phyloP scores from a whole-genome alignment of 2,113 vertebrate species.

The Tachysurus vachellii region DNA sequence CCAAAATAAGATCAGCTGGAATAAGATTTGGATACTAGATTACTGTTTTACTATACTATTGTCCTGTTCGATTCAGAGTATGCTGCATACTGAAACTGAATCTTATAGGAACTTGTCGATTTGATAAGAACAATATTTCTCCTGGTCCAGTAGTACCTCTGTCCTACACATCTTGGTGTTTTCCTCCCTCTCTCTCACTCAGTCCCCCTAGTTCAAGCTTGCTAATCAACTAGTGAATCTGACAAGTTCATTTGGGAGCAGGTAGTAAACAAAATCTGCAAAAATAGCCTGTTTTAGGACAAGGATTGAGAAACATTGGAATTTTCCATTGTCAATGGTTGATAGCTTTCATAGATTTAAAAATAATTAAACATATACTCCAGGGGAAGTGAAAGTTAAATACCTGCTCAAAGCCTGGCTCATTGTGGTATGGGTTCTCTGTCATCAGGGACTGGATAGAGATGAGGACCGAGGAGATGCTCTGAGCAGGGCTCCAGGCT shows the following conservation, averaged over 20 bases:
- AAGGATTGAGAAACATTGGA: background rate
- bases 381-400: background rate
- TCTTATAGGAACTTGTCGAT: background rate
- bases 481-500: constrained; percentile 98
- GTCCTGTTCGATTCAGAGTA: background rate
- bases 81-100: background rate
- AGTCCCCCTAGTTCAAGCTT: background rate
- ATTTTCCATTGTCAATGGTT: background rate
- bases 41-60: background rate
- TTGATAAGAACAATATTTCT: background rate
- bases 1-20: background rate
- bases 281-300: background rate
- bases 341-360: background rate
- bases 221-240: background rate
- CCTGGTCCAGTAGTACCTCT: background rate
- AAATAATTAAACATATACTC: background rate
- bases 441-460: constrained; percentile 99
- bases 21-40: background rate
- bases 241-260: background rate
- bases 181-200: background rate
- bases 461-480: constrained; percentile 97
- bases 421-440: constrained; percentile 98
- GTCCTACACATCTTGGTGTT: background rate
- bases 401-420: constrained; percentile 98
- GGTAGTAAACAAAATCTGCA: background rate